A percentile compares a stretch with the other conserved stretches of the same genome.
These are phyloP conservation scores for Apamea crenata DNA, from an alignment of 2,888 invertebrate genomes.

Conservation along the genomic window DNA sequence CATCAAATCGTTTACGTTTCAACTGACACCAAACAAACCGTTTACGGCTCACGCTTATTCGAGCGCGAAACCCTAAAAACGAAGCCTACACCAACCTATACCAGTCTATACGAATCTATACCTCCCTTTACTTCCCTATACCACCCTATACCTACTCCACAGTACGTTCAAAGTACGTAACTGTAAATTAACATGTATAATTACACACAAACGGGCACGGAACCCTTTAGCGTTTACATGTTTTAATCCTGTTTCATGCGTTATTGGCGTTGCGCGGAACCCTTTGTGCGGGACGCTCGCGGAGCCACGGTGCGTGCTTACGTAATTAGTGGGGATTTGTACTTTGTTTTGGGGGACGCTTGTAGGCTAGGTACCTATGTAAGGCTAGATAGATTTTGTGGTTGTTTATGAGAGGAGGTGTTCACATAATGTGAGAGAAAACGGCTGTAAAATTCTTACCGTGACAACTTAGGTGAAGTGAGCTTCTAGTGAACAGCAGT, in stretches of 20 bases:
- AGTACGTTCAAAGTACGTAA: slow-evolving; percentile 60
- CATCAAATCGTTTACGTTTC: slow-evolving; percentile 55
- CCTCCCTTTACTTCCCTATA: slow-evolving; percentile 15
- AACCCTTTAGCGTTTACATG: slow-evolving; percentile 88
- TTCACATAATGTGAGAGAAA: background rate
- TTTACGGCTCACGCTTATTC: slow-evolving; percentile 48
- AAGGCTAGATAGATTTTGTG: slow-evolving; percentile 22
- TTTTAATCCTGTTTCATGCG: slow-evolving; percentile 90
- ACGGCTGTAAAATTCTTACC: background rate
- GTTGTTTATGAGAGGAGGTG: background rate
- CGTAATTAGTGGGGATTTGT: slow-evolving; percentile 56
- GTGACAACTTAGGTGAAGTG: too few relatives aligned
- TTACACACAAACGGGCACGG: slow-evolving; percentile 81
- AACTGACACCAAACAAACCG: slow-evolving; percentile 55
- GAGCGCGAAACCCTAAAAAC: slow-evolving; percentile 59
- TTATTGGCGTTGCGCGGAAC: slow-evolving; percentile 85
- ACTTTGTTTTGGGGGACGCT: slow-evolving; percentile 41
- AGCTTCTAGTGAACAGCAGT: too few relatives aligned
- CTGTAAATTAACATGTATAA: slow-evolving; percentile 87
- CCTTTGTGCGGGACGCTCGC: slow-evolving; percentile 80
- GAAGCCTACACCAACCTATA: slow-evolving; percentile 6
- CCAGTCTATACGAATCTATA: slow-evolving; percentile 7
- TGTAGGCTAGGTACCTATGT: slow-evolving; percentile 12
- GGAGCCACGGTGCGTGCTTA: slow-evolving; percentile 72
- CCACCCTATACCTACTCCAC: slow-evolving; percentile 24